phyloP scores from a whole-genome alignment of 2,888 invertebrate species.

The Stenodema calcarata region DNA sequence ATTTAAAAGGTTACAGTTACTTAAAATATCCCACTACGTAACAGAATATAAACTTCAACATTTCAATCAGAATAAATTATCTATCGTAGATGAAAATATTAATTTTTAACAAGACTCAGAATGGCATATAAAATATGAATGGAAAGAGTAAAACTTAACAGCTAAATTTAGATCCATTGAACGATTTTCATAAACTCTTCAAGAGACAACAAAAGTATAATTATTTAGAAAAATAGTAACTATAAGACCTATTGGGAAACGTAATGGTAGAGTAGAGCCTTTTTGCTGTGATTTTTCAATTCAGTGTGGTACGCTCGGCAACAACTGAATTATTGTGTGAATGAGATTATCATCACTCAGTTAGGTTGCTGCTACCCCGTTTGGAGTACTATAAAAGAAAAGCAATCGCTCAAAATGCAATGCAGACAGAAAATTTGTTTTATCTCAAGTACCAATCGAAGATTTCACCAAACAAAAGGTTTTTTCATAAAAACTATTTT shows the following conservation, averaged over 20 bases:
- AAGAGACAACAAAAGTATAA: conserved; percentile 37
- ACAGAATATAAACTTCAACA: conserved; percentile 41
- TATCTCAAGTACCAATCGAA: neutral
- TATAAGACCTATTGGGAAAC: conserved; percentile 36
- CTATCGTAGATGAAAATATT: conserved; percentile 41
- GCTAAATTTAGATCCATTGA: conserved; percentile 31
- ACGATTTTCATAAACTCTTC: conserved; percentile 48
- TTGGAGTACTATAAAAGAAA: neutral
- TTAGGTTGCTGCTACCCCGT: neutral
- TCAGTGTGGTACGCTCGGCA: neutral
- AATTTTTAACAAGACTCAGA: conserved; percentile 42
- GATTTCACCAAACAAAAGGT: neutral
- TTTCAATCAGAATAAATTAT: conserved; percentile 26
- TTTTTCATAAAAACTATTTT: neutral
- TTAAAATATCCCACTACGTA: conserved; percentile 29
- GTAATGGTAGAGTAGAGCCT: conserved; percentile 30
- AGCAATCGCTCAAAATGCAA: neutral
- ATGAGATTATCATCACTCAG: neutral
- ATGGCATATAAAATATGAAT: conserved; percentile 32
- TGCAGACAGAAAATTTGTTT: neutral
- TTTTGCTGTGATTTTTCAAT: conserved; percentile 6
- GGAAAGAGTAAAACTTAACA: conserved; percentile 6
- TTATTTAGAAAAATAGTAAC: conserved; percentile 51
- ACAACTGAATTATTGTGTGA: neutral
- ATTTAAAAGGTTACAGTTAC: conserved; percentile 42